Evolutionary conservation across 2,113 vertebrate genomes (phyloP).

Genomic region (Elephantulus edwardii): DNA sequence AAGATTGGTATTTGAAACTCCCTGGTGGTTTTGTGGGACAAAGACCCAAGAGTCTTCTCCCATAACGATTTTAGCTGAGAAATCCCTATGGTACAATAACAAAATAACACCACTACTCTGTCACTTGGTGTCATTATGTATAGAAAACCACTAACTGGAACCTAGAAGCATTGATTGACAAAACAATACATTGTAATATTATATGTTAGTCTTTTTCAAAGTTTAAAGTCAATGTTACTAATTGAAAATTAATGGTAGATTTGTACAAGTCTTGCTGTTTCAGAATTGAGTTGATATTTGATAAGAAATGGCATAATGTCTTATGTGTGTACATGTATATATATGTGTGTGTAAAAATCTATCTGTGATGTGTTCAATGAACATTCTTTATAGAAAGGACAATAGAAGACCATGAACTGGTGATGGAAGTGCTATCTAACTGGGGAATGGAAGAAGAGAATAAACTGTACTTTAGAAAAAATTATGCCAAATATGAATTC

Average conservation of each 20-base stretch:
- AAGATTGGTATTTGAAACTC: background rate
- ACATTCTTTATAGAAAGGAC: conserved; percentile 88
- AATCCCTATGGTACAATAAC: background rate
- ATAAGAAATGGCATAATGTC: background rate
- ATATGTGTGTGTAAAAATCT: background rate
- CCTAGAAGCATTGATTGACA: background rate
- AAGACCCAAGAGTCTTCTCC: background rate
- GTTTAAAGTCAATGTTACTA: conserved; percentile 42
- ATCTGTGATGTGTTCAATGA: conserved; percentile 13
- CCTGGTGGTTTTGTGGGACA: background rate
- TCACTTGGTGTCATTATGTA: background rate
- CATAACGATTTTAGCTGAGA: background rate
- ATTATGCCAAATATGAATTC: conserved; percentile 98
- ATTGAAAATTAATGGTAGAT: conserved; percentile 38
- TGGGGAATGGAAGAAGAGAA: conserved; percentile 93
- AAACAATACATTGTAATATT: conserved; percentile 42
- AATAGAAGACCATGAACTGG: conserved; percentile 96
- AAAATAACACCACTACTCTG: too few relatives aligned
- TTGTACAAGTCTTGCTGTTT: conserved; percentile 36
- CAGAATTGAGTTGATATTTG: conserved; percentile 44
- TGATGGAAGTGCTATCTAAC: conserved; percentile 92
- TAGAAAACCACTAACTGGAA: background rate
- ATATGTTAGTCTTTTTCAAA: conserved; percentile 33
- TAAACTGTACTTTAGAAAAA: conserved; percentile 96
- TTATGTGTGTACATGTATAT: background rate